phyloP scores from a whole-genome alignment of 2,113 vertebrate species.

The Hemicordylus capensis region DNA sequence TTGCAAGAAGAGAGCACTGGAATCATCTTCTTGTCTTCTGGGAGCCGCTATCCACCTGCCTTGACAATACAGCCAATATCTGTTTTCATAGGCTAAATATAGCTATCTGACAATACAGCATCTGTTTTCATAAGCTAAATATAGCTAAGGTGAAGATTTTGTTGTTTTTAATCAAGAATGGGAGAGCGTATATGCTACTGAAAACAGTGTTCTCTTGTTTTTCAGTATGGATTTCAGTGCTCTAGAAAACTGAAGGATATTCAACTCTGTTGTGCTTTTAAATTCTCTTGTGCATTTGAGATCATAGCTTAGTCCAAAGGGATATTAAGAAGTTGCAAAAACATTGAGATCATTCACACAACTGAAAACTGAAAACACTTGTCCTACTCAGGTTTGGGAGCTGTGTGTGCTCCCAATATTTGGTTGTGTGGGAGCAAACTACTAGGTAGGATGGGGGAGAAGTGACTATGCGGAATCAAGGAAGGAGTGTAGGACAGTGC shows the following conservation, averaged over 20 bases:
- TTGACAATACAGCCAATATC: neutral
- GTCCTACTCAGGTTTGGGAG: too few species aligned
- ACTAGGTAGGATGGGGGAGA: too few species aligned
- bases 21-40: neutral
- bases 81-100: neutral
- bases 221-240: neutral
- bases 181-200: rapidly evolving
- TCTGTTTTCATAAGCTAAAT: neutral
- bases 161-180: neutral
- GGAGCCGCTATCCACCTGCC: neutral
- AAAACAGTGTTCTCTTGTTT: neutral
- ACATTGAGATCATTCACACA: too few species aligned
- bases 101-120: neutral
- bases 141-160: neutral
- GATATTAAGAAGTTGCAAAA: too few species aligned
- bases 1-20: neutral
- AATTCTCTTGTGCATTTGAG: too few species aligned
- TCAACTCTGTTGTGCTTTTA: neutral
- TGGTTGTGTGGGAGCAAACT: too few species aligned
- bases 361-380: too few species aligned
- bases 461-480: too few species aligned
- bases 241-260: neutral
- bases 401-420: too few species aligned
- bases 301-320: too few species aligned
- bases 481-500: too few species aligned